Conservation (phyloP, 2,113 vertebrate species). For the Tyto alba region DNA sequence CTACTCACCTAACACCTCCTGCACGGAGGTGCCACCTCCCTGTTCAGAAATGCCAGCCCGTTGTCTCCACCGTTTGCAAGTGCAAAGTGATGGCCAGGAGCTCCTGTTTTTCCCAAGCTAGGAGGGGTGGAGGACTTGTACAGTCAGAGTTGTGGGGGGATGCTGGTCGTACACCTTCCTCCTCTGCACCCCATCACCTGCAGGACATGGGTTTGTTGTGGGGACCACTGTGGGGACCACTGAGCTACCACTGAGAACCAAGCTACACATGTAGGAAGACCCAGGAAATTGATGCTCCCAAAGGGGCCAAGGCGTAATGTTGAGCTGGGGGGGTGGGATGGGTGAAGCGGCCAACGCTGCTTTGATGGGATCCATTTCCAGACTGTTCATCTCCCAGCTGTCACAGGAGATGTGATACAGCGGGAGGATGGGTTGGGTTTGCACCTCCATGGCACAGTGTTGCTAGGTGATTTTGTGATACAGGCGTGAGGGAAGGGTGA, state of each 20-base stretch:
- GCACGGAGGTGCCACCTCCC: not conserved
- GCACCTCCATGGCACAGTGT: constrained; percentile 3
- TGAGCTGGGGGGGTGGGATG: not conserved
- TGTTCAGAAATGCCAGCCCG: not conserved
- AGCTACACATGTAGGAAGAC: not conserved
- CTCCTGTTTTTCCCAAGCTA: not conserved
- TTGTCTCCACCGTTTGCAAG: not conserved
- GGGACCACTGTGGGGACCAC: not conserved
- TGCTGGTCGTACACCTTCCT: rapidly evolving
- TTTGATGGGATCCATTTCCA: constrained; percentile 24
- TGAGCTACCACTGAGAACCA: not conserved
- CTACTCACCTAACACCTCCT: not conserved
- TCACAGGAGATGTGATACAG: constrained; percentile 40
- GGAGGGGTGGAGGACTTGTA: not conserved
- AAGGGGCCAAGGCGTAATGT: not conserved
- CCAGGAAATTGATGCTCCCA: rapidly evolving
- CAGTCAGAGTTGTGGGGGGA: rapidly evolving
- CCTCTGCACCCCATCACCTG: not conserved
- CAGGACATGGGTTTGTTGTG: rapidly evolving
- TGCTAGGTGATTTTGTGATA: constrained; percentile 63
- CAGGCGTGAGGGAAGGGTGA: constrained; percentile 3
- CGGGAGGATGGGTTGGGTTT: constrained; percentile 48
- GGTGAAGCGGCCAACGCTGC: not conserved
- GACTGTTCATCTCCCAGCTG: constrained; percentile 66
- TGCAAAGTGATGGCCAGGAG: not conserved